Evolutionary conservation across 2,113 vertebrate species (phyloP).

Genomic region (Nyctibius bracteatus): DNA sequence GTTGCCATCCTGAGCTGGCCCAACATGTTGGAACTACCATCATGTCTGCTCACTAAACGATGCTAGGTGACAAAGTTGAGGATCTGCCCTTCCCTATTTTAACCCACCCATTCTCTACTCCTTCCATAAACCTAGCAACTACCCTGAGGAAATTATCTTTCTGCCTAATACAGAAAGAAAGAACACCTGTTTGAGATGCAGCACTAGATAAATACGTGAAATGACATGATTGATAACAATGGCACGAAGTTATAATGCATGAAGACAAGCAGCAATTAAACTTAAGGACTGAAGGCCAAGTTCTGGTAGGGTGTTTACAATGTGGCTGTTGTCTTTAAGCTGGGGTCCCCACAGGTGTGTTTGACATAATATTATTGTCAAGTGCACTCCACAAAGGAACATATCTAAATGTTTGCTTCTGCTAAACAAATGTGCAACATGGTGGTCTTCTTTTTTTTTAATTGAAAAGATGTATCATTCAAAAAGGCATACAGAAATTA

Average conservation of each 20-base stretch:
- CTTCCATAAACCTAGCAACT: background rate
- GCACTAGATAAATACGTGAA: constrained; percentile 7
- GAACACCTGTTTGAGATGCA: constrained; percentile 19
- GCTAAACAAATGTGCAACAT: background rate
- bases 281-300: background rate
- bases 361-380: background rate
- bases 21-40: background rate
- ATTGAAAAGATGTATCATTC: background rate
- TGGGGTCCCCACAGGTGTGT: background rate
- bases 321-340: background rate
- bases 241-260: background rate
- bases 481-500: background rate
- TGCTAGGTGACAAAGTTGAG: background rate
- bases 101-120: background rate
- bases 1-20: background rate
- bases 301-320: background rate
- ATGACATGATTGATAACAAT: constrained; percentile 39
- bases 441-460: background rate
- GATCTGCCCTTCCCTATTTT: background rate
- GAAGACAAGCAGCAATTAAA: constrained; percentile 40
- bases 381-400: background rate
- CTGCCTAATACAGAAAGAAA: background rate
- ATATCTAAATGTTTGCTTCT: background rate
- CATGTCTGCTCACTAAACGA: background rate
- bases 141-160: constrained; percentile 8